Percentiles rank a stretch among this genome's conserved stretches.
phyloP scores from a whole-genome alignment of 2,888 invertebrate species.

The Scaeva pyrastri region DNA sequence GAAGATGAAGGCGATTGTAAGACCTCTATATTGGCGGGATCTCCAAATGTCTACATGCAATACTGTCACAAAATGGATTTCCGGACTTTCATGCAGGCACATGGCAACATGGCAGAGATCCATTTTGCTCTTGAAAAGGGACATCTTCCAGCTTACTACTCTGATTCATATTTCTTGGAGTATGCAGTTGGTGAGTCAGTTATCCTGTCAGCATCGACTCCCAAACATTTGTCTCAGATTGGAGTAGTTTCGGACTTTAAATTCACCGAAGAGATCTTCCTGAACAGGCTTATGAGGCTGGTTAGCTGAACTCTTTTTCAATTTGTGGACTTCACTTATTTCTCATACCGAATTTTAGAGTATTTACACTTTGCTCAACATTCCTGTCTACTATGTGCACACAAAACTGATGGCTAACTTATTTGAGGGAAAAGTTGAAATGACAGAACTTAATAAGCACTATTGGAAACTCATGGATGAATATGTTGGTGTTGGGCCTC shows the following conservation, averaged over 20 bases:
- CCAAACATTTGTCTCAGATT: slow-evolving; percentile 46
- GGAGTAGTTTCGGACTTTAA: slow-evolving; percentile 6
- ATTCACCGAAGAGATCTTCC: slow-evolving; percentile 11
- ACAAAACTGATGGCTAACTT: slow-evolving; percentile 88
- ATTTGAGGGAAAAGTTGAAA: slow-evolving; percentile 86
- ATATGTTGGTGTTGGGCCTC: slow-evolving; percentile 88
- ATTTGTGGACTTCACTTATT: neutral
- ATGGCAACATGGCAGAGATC: slow-evolving; percentile 60
- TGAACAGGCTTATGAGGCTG: slow-evolving; percentile 60
- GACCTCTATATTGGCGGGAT: slow-evolving; percentile 6
- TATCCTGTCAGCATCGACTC: slow-evolving; percentile 57
- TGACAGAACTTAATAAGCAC: slow-evolving; percentile 87
- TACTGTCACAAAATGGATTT: slow-evolving; percentile 68
- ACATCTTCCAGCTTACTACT: slow-evolving; percentile 56
- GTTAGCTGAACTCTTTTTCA: neutral
- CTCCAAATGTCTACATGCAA: slow-evolving; percentile 40
- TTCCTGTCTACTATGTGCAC: slow-evolving; percentile 5
- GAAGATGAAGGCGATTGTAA: slow-evolving; percentile 43
- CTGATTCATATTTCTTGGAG: slow-evolving; percentile 46
- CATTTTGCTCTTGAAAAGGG: slow-evolving; percentile 54
- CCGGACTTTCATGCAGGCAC: slow-evolving; percentile 67
- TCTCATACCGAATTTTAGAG: neutral
- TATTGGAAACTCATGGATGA: slow-evolving; percentile 87
- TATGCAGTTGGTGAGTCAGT: slow-evolving; percentile 61
- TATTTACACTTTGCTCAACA: neutral